Evolutionary conservation across 2,888 invertebrate species (phyloP).

Genomic region (Allolobophora icterica): DNA sequence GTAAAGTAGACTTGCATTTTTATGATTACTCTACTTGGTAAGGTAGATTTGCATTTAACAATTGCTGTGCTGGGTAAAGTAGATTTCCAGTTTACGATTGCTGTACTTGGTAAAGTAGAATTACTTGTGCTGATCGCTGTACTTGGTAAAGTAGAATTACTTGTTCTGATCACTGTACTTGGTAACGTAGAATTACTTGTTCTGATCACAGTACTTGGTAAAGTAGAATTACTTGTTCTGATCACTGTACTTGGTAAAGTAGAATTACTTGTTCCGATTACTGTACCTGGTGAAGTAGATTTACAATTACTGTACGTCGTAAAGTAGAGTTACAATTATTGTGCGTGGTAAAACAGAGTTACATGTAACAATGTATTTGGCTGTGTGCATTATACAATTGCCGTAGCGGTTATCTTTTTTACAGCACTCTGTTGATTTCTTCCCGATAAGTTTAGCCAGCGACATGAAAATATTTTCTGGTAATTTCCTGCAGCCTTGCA

Average conservation of each 20-base stretch:
- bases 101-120: background rate
- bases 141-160: background rate
- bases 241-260: background rate
- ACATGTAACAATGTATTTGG: too few relatives aligned
- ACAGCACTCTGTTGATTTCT: background rate
- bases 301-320: too few relatives aligned
- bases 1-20: too few relatives aligned
- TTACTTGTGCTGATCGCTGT: background rate
- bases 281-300: too few relatives aligned
- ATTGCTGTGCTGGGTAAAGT: background rate
- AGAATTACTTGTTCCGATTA: too few relatives aligned
- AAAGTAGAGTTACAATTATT: too few relatives aligned
- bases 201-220: too few relatives aligned
- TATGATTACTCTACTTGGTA: background rate
- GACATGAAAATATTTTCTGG: background rate
- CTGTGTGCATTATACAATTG: too few relatives aligned
- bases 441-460: background rate
- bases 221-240: too few relatives aligned
- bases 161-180: too few relatives aligned
- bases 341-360: too few relatives aligned
- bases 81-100: background rate
- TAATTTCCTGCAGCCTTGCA: background rate
- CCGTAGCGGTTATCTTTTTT: background rate
- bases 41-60: background rate
- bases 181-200: too few relatives aligned